Percentiles rank a stretch among this genome's conserved stretches.
phyloP scores from a whole-genome alignment of 2,113 vertebrate genomes.

The Garra rufa region DNA sequence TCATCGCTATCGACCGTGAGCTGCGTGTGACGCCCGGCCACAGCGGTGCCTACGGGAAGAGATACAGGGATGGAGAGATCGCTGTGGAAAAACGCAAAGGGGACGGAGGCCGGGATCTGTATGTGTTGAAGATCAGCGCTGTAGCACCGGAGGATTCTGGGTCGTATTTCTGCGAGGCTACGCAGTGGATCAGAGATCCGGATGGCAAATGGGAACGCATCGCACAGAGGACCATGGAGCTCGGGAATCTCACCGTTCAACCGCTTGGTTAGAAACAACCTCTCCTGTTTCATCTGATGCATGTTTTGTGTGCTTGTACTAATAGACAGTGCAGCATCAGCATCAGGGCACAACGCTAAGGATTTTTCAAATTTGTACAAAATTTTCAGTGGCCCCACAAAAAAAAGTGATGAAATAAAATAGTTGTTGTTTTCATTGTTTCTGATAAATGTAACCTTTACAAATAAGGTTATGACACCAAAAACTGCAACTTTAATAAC shows the following conservation, averaged over 20 bases:
- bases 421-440: too few relatives aligned
- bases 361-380: too few relatives aligned
- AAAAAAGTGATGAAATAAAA: too few relatives aligned
- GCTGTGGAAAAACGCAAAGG: constrained; percentile 78
- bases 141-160: constrained; percentile 78
- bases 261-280: constrained; percentile 75
- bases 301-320: too few relatives aligned
- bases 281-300: not conserved
- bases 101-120: constrained; percentile 71
- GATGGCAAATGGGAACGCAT: constrained; percentile 85
- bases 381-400: too few relatives aligned
- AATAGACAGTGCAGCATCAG: too few relatives aligned
- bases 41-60: constrained; percentile 68
- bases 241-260: constrained; percentile 82
- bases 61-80: constrained; percentile 77
- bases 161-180: constrained; percentile 83
- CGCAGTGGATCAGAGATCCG: constrained; percentile 86
- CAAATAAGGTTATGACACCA: too few relatives aligned
- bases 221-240: constrained; percentile 80
- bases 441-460: too few relatives aligned
- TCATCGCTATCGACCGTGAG: constrained; percentile 79
- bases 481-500: too few relatives aligned
- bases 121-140: constrained; percentile 78
- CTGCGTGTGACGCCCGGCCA: constrained; percentile 72
- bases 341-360: too few relatives aligned